Evolutionary conservation across 2,113 vertebrate genomes (phyloP).

Genomic region (Gobiocypris rarus): DNA sequence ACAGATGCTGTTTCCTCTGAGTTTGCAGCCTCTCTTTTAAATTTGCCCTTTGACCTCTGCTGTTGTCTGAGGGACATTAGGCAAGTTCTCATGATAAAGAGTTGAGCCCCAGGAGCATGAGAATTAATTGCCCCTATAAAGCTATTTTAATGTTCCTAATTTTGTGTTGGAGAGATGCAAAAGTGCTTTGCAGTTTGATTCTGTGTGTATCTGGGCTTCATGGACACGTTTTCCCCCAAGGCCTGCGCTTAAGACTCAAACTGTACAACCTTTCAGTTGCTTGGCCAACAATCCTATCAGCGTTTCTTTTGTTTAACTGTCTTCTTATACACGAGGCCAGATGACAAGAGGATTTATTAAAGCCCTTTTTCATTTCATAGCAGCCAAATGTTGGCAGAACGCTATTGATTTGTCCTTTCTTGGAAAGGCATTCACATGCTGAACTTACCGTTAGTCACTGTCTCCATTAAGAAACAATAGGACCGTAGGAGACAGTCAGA

Average conservation of each 20-base stretch:
- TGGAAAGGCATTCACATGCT: neutral
- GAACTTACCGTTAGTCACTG: constrained; percentile 8
- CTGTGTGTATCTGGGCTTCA: neutral
- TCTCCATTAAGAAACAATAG: constrained; percentile 7
- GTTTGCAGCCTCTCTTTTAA: neutral
- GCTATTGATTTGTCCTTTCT: constrained; percentile 3
- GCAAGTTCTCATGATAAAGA: neutral
- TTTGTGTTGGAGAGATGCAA: neutral
- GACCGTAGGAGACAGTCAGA: neutral
- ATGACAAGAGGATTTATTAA: constrained; percentile 22
- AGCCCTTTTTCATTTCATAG: neutral
- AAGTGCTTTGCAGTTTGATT: neutral
- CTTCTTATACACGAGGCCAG: neutral
- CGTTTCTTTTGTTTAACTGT: constrained; percentile 16
- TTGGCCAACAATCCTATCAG: constrained; percentile 9
- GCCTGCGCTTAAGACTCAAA: neutral
- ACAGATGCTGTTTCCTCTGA: neutral
- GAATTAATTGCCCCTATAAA: neutral
- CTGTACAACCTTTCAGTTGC: neutral
- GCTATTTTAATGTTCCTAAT: no score
- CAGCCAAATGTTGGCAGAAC: neutral
- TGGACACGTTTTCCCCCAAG: neutral
- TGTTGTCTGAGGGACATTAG: neutral
- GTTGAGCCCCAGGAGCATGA: neutral
- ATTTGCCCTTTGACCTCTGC: constrained; percentile 10